Evolutionary conservation across 2,888 invertebrate species (phyloP).

Genomic region (Lampropteryx suffumata): DNA sequence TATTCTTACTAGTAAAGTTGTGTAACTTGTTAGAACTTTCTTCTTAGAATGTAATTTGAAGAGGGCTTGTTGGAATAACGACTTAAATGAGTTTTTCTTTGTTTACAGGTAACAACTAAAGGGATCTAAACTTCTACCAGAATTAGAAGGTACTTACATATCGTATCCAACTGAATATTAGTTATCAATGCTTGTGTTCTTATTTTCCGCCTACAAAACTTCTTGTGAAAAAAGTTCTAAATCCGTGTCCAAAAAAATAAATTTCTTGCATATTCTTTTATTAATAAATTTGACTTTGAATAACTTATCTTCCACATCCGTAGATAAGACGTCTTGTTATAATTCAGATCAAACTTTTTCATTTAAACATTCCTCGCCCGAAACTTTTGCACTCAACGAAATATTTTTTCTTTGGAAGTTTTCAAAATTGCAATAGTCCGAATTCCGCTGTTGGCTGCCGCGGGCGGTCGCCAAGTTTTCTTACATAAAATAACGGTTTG

Average conservation of each 20-base stretch:
- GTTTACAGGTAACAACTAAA: conserved; percentile 2
- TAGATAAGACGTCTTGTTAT: conserved; percentile 21
- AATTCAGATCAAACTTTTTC: conserved; percentile 27
- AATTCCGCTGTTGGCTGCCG: conserved; percentile 50
- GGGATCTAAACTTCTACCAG: too few species aligned
- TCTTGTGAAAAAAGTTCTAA: conserved; percentile 1
- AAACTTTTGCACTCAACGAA: conserved; percentile 36
- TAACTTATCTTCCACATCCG: conserved; percentile 25
- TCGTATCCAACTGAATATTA: too few species aligned
- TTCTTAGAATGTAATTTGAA: neutral
- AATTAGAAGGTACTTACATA: too few species aligned
- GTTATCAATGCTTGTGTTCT: too few species aligned
- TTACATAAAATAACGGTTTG: conserved; percentile 54
- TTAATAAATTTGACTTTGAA: conserved; percentile 26
- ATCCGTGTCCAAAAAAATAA: conserved; percentile 8
- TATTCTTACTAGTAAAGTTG: neutral
- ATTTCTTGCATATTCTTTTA: conserved; percentile 12
- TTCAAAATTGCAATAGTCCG: conserved; percentile 48
- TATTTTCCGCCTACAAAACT: neutral
- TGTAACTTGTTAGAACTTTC: neutral
- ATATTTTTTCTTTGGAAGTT: conserved; percentile 36
- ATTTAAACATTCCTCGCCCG: conserved; percentile 33
- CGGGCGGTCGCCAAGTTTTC: conserved; percentile 54
- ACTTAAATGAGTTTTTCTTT: neutral
- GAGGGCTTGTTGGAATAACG: neutral